phyloP scores from a whole-genome alignment of 2,888 invertebrate genomes.

The Idaea aversata region DNA sequence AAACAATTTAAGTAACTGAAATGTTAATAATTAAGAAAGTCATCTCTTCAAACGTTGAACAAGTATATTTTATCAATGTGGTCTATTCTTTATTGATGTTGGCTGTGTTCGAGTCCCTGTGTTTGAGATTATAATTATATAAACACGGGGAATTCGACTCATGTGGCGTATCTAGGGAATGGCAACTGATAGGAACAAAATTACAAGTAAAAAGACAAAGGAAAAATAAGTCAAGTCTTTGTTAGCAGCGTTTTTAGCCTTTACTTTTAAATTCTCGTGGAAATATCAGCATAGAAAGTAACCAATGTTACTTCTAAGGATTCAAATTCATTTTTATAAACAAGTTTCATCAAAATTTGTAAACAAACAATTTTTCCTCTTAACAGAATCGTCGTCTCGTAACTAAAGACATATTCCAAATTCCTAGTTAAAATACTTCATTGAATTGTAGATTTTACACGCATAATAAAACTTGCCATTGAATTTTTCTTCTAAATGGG shows the following conservation, averaged over 20 bases:
- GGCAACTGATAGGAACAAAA: constrained; percentile 15
- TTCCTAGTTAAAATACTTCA: neutral
- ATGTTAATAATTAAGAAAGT: neutral
- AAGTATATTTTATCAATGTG: constrained; percentile 13
- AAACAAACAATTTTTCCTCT: too few relatives aligned
- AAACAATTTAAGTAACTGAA: too few relatives aligned
- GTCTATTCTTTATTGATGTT: constrained; percentile 18
- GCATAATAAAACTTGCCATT: constrained; percentile 15
- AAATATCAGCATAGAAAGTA: too few relatives aligned
- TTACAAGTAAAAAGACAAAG: neutral
- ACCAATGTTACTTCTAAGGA: too few relatives aligned
- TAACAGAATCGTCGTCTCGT: too few relatives aligned
- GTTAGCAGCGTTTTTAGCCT: too few relatives aligned
- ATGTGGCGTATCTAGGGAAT: constrained; percentile 27
- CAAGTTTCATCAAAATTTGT: too few relatives aligned
- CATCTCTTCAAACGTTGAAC: neutral
- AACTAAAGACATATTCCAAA: too few relatives aligned
- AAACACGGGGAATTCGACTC: constrained; percentile 24
- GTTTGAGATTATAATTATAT: constrained; percentile 12
- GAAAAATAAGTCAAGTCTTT: too few relatives aligned
- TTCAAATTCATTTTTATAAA: too few relatives aligned
- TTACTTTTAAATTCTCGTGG: too few relatives aligned
- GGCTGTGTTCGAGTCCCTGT: constrained; percentile 27
- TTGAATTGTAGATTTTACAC: constrained; percentile 2
- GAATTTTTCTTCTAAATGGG: constrained; percentile 18